Conservation (phyloP, 2,888 invertebrate species). For the Lottia gigantea region DNA sequence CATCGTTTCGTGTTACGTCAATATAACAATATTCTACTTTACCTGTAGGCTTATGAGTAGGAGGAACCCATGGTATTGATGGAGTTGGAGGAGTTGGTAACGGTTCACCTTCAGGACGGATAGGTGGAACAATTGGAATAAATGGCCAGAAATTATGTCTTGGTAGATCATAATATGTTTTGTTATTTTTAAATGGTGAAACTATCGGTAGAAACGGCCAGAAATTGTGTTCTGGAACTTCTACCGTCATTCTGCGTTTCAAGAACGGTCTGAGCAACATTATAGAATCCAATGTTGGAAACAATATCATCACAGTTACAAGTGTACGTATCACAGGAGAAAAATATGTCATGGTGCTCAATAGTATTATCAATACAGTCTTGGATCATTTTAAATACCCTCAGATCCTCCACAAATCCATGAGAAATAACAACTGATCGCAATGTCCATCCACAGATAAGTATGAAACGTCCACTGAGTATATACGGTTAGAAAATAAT, state of each 20-base stretch:
- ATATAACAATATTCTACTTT: background rate
- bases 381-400: no score
- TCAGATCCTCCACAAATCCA: no score
- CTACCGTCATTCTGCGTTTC: constrained; percentile 17
- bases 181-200: constrained; percentile 14
- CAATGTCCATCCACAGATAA: no score
- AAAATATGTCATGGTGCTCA: no score
- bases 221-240: constrained; percentile 27
- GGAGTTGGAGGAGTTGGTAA: constrained; percentile 13
- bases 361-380: no score
- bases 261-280: constrained; percentile 30
- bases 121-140: constrained; percentile 22
- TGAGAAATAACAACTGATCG: no score
- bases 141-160: constrained; percentile 37
- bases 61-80: constrained; percentile 9
- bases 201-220: constrained; percentile 31
- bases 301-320: background rate
- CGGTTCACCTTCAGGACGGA: constrained; percentile 16
- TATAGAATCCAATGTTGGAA: background rate
- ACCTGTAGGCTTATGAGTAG: constrained; percentile 16
- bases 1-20: no score
- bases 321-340: background rate
- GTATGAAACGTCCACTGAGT: no score
- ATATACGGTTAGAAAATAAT: no score
- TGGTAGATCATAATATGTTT: constrained; percentile 26